phyloP scores from a whole-genome alignment of 2,113 vertebrate species.

The Muntiacus reevesi region DNA sequence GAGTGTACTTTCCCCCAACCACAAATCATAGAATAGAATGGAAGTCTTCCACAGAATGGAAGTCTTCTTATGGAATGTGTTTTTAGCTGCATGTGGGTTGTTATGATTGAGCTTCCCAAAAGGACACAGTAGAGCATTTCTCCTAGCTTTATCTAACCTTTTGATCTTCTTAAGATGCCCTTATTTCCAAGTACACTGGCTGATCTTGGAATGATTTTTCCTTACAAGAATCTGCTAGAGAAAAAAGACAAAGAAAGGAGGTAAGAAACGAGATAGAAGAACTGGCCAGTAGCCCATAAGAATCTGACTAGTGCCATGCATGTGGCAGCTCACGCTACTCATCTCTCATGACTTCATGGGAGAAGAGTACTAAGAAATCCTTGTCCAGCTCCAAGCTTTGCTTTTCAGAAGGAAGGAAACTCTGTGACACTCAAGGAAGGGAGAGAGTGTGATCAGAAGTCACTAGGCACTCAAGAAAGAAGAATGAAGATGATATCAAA shows the following conservation, averaged over 20 bases:
- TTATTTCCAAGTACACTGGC: background rate
- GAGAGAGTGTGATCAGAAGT: background rate
- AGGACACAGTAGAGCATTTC: background rate
- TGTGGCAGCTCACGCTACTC: background rate
- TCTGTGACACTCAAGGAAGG: background rate
- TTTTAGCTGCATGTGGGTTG: background rate
- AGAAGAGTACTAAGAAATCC: background rate
- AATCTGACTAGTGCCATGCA: background rate
- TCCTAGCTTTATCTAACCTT: background rate
- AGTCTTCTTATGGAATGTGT: background rate
- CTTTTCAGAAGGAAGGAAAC: slow-evolving; percentile 20
- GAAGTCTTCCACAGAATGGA: background rate
- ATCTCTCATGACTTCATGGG: background rate
- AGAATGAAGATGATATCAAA: background rate
- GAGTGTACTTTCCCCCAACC: background rate
- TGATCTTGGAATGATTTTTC: background rate
- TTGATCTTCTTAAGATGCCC: background rate
- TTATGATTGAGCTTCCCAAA: background rate
- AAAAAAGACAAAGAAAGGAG: background rate
- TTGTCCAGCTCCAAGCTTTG: background rate
- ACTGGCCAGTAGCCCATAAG: background rate
- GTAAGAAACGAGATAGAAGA: background rate
- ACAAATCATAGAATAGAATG: background rate
- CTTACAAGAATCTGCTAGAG: background rate
- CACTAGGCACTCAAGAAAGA: background rate